Conservation (phyloP, 2,797 vertebrate species). For the Anguilla marmorata region DNA sequence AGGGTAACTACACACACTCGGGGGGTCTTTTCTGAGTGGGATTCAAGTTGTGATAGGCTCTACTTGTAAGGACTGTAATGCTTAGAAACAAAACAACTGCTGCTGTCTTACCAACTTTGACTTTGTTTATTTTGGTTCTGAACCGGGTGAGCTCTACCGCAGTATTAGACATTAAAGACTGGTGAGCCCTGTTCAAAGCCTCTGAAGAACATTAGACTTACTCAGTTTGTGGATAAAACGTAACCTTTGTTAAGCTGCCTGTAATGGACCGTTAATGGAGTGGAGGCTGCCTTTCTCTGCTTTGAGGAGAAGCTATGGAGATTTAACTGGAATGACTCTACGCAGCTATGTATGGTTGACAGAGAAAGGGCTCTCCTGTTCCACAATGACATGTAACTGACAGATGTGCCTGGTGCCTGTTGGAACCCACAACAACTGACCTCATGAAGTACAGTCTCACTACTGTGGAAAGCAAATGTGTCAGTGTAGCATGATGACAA, state of each 20-base stretch:
- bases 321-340: background rate
- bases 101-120: background rate
- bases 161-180: background rate
- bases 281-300: background rate
- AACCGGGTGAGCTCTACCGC: background rate
- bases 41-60: background rate
- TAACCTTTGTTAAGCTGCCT: background rate
- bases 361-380: background rate
- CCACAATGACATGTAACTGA: background rate
- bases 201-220: background rate
- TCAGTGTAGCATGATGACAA: background rate
- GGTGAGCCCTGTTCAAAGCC: background rate
- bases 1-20: background rate
- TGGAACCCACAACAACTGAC: background rate
- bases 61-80: background rate
- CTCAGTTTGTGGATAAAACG: constrained; percentile 7
- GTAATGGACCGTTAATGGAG: background rate
- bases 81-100: background rate
- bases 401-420: background rate
- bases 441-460: background rate
- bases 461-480: background rate
- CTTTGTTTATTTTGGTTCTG: background rate
- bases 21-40: too few species aligned
- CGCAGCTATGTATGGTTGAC: background rate
- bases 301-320: background rate